Conservation (phyloP, 2,888 invertebrate genomes). For the Blastobasis lacticolella region DNA sequence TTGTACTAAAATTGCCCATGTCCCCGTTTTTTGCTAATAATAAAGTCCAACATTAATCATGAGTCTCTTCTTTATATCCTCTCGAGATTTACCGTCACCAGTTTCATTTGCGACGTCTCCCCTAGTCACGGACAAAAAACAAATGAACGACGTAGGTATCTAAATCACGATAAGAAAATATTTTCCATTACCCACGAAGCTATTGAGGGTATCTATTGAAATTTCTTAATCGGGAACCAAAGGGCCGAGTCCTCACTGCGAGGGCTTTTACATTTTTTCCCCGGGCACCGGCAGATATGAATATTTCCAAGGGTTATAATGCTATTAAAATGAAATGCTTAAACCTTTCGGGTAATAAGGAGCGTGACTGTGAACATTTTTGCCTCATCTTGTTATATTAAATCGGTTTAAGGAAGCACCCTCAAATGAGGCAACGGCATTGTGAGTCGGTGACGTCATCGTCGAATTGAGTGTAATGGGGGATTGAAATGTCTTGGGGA, state of each 20-base stretch:
- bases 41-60: too few relatives aligned
- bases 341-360: constrained; percentile 60
- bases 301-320: constrained; percentile 55
- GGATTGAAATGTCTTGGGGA: constrained; percentile 26
- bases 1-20: too few relatives aligned
- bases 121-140: too few relatives aligned
- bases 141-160: too few relatives aligned
- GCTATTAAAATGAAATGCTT: constrained; percentile 64
- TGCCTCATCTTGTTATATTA: constrained; percentile 58
- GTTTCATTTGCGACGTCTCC: too few relatives aligned
- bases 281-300: constrained; percentile 26
- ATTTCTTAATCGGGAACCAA: constrained; percentile 10
- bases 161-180: too few relatives aligned
- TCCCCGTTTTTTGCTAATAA: too few relatives aligned
- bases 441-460: constrained; percentile 3
- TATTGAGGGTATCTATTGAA: constrained; percentile 5
- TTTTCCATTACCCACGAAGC: background rate
- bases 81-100: too few relatives aligned
- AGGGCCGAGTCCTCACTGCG: constrained; percentile 2
- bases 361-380: constrained; percentile 64
- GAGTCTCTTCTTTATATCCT: too few relatives aligned
- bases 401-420: constrained; percentile 29
- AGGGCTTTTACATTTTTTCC: constrained; percentile 7
- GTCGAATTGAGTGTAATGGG: constrained; percentile 22
- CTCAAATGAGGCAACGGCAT: constrained; percentile 30